Evolutionary conservation across 64 coral and sea anemone genomes (phyloP), one percentile per base, ranked within the genome.

Genomic region (Stylophora pistillata): DNA sequence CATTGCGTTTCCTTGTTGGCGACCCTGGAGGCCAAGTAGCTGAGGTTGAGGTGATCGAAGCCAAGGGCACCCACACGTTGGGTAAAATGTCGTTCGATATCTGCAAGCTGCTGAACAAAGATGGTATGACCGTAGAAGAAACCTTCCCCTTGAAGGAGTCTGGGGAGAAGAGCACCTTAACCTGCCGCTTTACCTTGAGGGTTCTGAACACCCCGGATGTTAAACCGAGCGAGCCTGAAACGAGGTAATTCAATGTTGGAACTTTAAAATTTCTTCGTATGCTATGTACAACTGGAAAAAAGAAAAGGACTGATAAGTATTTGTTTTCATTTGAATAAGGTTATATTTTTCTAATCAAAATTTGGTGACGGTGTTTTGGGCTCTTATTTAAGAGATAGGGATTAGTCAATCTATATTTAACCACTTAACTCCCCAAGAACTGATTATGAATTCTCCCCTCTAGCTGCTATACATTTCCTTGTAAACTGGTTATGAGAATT

Each of bases 171-270:
- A 94, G 86, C 26, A 92, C 65, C 17, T 18, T 98, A 17, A 88
- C 92, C 10, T 98, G 96, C 56, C 89, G 93, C 13, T 91, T 98
- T 54, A 98, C 92, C 64, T 81, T 98, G 30, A 79, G 89, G 64
- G 89, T 92, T 11, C 37, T 98, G 41, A 86, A 87, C 26, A 30
- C 56, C 18, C 21, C 55, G 18, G 62, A 62, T 74, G 20, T 17
- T 57, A 53, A 93, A 41, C 53, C 64, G 7, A 86, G 71, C 31
- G 64, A 88, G 53, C 23, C 62, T 62, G 57, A 30, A 89, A 41
- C 16, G 68, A 74, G 80, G 80, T 84, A 84, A 84, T 53, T 23
- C 21, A 69, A 47, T 84, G 59, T 17, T 69, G 33, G 73, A 82
- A 66, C 58, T 82, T 60, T 47, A 14, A 9, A 12, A 33, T 0